Conservation (phyloP, 2,113 vertebrate genomes). For the Elephas maximus region DNA sequence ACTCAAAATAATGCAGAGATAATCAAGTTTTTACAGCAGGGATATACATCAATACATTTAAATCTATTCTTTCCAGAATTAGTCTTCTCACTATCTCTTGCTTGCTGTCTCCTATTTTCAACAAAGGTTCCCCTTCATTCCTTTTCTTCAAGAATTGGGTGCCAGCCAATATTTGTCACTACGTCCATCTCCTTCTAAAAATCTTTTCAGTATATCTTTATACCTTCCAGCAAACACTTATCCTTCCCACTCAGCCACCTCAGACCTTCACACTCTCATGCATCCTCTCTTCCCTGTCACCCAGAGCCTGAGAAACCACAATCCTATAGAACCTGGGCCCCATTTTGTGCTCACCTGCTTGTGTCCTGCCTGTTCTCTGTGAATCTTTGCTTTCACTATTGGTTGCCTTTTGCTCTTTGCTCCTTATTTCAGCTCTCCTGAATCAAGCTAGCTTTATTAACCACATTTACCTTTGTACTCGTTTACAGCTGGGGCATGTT, state of each 20-base stretch:
- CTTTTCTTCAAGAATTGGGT: constrained; percentile 2
- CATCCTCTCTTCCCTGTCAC: not conserved
- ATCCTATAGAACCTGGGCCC: not conserved
- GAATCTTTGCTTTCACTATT: not conserved
- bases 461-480: constrained; percentile 73
- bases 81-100: not conserved
- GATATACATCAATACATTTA: not conserved
- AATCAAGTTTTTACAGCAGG: not conserved
- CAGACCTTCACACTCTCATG: not conserved
- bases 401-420: constrained; percentile 79
- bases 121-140: not conserved
- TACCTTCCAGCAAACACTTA: not conserved
- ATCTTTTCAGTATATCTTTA: constrained; percentile 41
- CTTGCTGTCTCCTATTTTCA: not conserved
- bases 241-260: not conserved
- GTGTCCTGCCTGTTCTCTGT: not conserved
- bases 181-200: not conserved
- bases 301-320: not conserved
- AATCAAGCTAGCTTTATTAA: constrained; percentile 46
- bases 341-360: constrained; percentile 62
- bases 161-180: not conserved
- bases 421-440: constrained; percentile 53
- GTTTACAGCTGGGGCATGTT: constrained; percentile 57
- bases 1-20: constrained; percentile 44
- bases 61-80: constrained; percentile 47